Evolutionary conservation across 2,888 invertebrate genomes (phyloP), one percentile per base, ranked within the genome.

Genomic region (Caenorhabditis sp.): DNA sequence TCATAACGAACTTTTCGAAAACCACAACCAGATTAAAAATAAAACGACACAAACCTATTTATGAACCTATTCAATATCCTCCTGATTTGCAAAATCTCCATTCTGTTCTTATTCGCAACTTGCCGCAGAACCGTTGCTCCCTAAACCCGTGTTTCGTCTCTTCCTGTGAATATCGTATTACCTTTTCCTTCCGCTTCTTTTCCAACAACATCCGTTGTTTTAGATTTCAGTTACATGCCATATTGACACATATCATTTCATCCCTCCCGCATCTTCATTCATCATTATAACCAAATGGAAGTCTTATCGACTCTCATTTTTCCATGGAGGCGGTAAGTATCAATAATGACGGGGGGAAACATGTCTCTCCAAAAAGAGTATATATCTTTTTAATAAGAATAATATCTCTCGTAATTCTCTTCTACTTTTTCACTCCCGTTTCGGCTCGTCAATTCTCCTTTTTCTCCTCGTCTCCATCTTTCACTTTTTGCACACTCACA

Each of bases 241-340:
- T 77, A 77, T 77, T 79, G 72, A 68, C 63, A 72, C 75, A 74
- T 75, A 69, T 72, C 74, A 69, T 81, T 26, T 26, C 70, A 49
- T 64, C 56, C 14, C 19, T 8, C 12, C 38, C 35, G 41, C 47
- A 19, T 26, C 24, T 49, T 47, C 58, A 63, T 80, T 72, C 63
- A 64, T 54, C 77, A 44, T 70, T 38, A 26, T 66, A 49, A 58
- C 49, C 31, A 49, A n/a, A 81, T 81, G 80, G 80, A 81, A 69
- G 80, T 81, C 54, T 74, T 81, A 74, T 81, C 80, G 61, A 81
- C 74, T 69, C 59, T 81, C 51, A 74, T 81, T 75, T 73, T 81
- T 35, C 69, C 80, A 51, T 81, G 80, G 80, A 68, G 73, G 69
- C 74, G 80, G 80, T 81, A 69, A 74, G 80, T 81, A 47, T 63